phyloP scores from a whole-genome alignment of 37 sponge, comb jelly and placozoan genomes.

The Chondrosia reniformis region DNA sequence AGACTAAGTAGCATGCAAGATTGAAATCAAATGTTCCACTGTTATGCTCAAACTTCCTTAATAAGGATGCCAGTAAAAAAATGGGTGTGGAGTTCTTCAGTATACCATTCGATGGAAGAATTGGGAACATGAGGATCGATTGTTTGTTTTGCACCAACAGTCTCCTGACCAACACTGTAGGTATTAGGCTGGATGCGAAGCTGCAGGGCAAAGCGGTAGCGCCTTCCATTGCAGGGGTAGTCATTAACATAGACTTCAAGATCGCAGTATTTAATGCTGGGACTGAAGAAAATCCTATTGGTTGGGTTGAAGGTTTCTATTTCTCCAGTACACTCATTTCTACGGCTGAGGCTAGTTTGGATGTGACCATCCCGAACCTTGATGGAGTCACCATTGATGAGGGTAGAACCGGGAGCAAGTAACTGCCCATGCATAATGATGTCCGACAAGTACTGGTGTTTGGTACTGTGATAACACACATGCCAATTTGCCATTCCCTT shows the following conservation, averaged over 20 bases:
- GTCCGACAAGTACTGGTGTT: conserved; percentile 16
- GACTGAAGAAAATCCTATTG: conserved; percentile 26
- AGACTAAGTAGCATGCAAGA: neutral
- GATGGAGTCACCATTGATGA: conserved; percentile 7
- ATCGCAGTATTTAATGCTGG: conserved; percentile 7
- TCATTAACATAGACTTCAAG: conserved; percentile 9
- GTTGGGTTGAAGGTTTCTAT: conserved; percentile 14
- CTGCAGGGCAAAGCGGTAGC: conserved; percentile 22
- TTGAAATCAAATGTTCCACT: neutral
- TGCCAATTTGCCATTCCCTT: conserved; percentile 16
- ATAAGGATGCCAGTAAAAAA: conserved; percentile 29
- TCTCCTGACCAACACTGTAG: conserved; percentile 26
- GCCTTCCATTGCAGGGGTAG: neutral
- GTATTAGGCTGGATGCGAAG: conserved; percentile 27
- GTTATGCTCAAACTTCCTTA: neutral
- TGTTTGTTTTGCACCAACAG: conserved; percentile 5
- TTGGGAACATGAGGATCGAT: conserved; percentile 27
- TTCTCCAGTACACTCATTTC: conserved; percentile 21
- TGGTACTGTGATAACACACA: conserved; percentile 29
- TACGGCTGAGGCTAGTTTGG: neutral
- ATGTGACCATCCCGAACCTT: conserved; percentile 20
- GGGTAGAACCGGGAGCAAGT: conserved; percentile 27
- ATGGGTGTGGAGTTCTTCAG: conserved; percentile 6
- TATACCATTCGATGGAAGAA: conserved; percentile 20
- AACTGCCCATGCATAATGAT: conserved; percentile 8